Conservation (phyloP, 2,797 vertebrate genomes). For the Hapalemur alaotrensis region DNA sequence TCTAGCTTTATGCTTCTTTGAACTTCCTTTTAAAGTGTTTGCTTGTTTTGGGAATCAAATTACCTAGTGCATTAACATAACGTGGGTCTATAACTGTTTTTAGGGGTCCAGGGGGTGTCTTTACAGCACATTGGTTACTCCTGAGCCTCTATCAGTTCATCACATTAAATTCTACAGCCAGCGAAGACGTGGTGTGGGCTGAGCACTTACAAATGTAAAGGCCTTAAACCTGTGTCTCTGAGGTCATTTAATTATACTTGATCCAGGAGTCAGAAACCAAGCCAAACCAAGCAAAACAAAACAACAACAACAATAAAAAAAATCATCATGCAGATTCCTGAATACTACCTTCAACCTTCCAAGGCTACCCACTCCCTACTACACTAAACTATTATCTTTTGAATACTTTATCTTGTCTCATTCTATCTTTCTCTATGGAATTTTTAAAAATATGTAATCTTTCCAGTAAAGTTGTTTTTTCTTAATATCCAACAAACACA, state of each 20-base stretch:
- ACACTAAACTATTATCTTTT: background rate
- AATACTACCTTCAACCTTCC: background rate
- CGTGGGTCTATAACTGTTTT: constrained; percentile 70
- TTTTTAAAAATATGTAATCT: background rate
- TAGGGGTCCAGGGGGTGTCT: constrained; percentile 69
- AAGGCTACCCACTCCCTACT: background rate
- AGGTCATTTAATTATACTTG: background rate
- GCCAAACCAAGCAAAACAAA: background rate
- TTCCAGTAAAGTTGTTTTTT: background rate
- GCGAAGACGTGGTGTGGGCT: constrained; percentile 50
- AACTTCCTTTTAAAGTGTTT: constrained; percentile 76
- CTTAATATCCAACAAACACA: background rate
- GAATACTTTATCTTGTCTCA: background rate
- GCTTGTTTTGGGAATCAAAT: constrained; percentile 73
- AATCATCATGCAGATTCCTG: background rate
- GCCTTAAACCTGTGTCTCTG: background rate
- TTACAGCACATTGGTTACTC: constrained; percentile 69
- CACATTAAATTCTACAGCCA: constrained; percentile 68
- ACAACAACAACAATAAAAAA: background rate
- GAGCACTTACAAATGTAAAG: constrained; percentile 20
- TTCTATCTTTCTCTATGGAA: background rate
- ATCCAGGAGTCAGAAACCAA: background rate
- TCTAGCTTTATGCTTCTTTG: constrained; percentile 26
- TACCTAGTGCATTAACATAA: constrained; percentile 76
- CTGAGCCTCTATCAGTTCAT: constrained; percentile 60